Evolutionary conservation across 2,888 invertebrate genomes (phyloP).

Genomic region (Acanthoscelides obtectus): DNA sequence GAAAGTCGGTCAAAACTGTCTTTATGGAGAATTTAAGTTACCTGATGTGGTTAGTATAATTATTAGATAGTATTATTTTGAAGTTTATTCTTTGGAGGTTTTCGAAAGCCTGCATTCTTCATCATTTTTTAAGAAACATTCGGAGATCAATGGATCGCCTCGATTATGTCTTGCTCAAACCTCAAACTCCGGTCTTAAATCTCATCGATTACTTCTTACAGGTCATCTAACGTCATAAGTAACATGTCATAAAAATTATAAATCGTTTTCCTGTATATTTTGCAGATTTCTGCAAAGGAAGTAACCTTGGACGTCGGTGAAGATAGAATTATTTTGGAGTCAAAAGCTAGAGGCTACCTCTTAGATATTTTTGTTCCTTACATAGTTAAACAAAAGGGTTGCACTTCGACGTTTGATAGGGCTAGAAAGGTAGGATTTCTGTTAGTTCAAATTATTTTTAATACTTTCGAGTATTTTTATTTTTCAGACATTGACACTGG

Average conservation of each 20-base stretch:
- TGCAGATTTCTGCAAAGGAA: conserved; percentile 57
- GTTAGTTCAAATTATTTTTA: background rate
- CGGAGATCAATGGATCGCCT: too few relatives aligned
- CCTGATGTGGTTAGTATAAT: conserved; percentile 54
- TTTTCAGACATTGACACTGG: conserved; percentile 42
- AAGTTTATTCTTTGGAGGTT: too few relatives aligned
- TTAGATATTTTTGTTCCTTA: conserved; percentile 69
- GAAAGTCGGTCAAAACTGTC: conserved; percentile 52
- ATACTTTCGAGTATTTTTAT: too few relatives aligned
- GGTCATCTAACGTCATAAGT: too few relatives aligned
- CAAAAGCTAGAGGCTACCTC: conserved; percentile 54
- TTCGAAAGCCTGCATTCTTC: too few relatives aligned
- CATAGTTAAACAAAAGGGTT: conserved; percentile 56
- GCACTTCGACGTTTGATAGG: conserved; percentile 52
- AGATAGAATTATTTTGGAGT: conserved; percentile 67
- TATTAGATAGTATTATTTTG: too few relatives aligned
- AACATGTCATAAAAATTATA: too few relatives aligned
- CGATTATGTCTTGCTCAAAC: too few relatives aligned
- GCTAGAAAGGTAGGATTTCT: conserved; percentile 31
- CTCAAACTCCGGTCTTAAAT: too few relatives aligned
- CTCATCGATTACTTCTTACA: too few relatives aligned
- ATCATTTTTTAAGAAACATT: too few relatives aligned
- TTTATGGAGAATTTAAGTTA: conserved; percentile 61
- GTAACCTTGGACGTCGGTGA: conserved; percentile 67
- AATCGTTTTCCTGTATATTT: conserved; percentile 1